Conservation (phyloP, 2,797 vertebrate species). For the Poeciliopsis paucimaculata region DNA sequence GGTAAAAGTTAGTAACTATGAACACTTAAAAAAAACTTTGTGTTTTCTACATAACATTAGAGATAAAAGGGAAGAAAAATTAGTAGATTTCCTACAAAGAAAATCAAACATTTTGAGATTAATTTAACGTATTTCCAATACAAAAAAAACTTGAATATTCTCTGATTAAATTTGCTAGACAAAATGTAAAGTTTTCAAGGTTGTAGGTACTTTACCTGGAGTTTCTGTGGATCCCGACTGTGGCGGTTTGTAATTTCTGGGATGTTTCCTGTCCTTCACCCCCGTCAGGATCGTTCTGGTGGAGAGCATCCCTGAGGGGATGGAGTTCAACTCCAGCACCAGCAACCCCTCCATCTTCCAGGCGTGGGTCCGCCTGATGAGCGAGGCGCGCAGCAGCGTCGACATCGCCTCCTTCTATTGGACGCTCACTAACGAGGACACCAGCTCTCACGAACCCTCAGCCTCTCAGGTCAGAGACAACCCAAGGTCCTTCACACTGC, state of each 20-base stretch:
- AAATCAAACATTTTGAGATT: neutral
- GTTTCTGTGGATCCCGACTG: neutral
- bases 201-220: neutral
- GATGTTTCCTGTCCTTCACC: neutral
- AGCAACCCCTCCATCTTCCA: constrained; percentile 82
- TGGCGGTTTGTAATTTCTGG: neutral
- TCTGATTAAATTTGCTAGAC: neutral
- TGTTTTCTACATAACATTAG: neutral
- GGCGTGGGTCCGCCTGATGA: constrained; percentile 84
- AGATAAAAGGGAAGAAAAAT: neutral
- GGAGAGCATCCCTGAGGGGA: constrained; percentile 91
- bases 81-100: neutral
- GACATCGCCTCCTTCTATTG: constrained; percentile 97
- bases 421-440: constrained; percentile 90
- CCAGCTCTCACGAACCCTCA: constrained; percentile 81
- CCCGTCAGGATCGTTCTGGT: constrained; percentile 83
- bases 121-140: neutral
- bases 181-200: neutral
- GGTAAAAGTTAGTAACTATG: neutral
- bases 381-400: constrained; percentile 77
- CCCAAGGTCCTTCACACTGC: neutral
- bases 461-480: constrained; percentile 82
- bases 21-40: neutral
- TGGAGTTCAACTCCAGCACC: constrained; percentile 81
- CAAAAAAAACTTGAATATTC: neutral